Evolutionary conservation across 2,888 invertebrate species (phyloP).

Genomic region (Diaperis boleti): DNA sequence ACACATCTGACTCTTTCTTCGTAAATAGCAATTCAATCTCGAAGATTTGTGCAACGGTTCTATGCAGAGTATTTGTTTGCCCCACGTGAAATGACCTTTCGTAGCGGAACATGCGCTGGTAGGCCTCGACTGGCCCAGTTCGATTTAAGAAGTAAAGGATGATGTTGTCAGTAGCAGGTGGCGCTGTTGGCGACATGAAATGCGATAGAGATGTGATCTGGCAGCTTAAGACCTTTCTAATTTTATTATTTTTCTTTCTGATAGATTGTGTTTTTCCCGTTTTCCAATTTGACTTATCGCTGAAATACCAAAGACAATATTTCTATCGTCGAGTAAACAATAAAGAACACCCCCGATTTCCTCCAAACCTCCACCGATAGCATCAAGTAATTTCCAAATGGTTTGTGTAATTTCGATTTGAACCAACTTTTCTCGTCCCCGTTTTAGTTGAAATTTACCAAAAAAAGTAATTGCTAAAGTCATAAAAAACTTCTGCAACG

Average conservation of each 20-base stretch:
- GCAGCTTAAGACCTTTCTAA: slow-evolving; percentile 57
- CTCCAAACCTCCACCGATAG: slow-evolving; percentile 20
- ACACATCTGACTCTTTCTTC: background rate
- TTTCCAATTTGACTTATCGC: slow-evolving; percentile 34
- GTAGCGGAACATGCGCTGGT: slow-evolving; percentile 41
- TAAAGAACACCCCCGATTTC: slow-evolving; percentile 29
- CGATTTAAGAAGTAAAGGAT: slow-evolving; percentile 58
- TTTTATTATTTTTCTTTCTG: slow-evolving; percentile 57
- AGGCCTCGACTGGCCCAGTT: slow-evolving; percentile 36
- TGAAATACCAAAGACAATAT: slow-evolving; percentile 34
- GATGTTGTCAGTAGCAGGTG: slow-evolving; percentile 61
- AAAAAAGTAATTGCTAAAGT: slow-evolving; percentile 38
- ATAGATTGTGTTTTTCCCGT: slow-evolving; percentile 47
- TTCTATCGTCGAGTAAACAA: slow-evolving; percentile 39
- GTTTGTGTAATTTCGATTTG: slow-evolving; percentile 18
- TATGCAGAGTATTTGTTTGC: background rate
- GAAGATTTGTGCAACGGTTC: background rate
- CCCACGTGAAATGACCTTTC: slow-evolving; percentile 2
- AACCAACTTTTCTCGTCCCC: slow-evolving; percentile 4
- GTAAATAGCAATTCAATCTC: background rate
- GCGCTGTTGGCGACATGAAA: slow-evolving; percentile 56
- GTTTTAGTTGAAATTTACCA: slow-evolving; percentile 20
- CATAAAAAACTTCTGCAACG: slow-evolving; percentile 34
- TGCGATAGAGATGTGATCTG: slow-evolving; percentile 59
- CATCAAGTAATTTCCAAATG: slow-evolving; percentile 36